phyloP scores from a whole-genome alignment of 1,140 invertebrate genomes.

The Eciton burchellii region DNA sequence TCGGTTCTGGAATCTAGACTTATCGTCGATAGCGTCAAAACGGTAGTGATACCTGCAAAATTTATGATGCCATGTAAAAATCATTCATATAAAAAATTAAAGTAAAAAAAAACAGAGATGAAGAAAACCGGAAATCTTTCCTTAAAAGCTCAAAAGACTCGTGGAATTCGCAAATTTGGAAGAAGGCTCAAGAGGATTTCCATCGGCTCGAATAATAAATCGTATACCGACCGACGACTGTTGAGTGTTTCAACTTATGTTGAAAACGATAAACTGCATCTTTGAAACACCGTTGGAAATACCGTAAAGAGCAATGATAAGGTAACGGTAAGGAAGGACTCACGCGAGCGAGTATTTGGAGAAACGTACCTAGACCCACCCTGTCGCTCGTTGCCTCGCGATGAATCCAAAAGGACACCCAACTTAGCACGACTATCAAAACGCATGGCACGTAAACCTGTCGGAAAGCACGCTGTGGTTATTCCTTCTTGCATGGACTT shows the following conservation, averaged over 20 bases:
- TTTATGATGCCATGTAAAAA: constrained; percentile 22
- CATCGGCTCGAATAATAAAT: too few species aligned
- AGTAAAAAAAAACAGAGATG: not conserved
- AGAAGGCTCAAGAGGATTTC: not conserved
- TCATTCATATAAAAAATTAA: not conserved
- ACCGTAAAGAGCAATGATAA: too few species aligned
- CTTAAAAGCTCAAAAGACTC: not conserved
- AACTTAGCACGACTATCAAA: constrained; percentile 96
- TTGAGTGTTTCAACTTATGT: too few species aligned
- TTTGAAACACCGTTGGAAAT: too few species aligned
- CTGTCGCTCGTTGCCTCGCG: constrained; percentile 95
- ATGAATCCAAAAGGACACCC: constrained; percentile 99
- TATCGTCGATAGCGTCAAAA: constrained; percentile 96
- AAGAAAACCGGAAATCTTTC: not conserved
- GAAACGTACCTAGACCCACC: constrained; percentile 88
- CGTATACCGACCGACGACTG: too few species aligned
- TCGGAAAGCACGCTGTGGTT: constrained; percentile 14
- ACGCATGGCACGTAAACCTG: constrained; percentile 97
- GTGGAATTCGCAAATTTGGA: not conserved
- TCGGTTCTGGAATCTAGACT: constrained; percentile 96
- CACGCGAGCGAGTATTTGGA: not conserved
- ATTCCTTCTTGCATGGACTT: not conserved
- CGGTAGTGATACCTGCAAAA: constrained; percentile 93
- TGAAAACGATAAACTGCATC: too few species aligned
- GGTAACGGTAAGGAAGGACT: too few species aligned